Evolutionary conservation across 2,113 vertebrate genomes (phyloP), one percentile per base, ranked within the genome.

Genomic region (Axis porcinus): DNA sequence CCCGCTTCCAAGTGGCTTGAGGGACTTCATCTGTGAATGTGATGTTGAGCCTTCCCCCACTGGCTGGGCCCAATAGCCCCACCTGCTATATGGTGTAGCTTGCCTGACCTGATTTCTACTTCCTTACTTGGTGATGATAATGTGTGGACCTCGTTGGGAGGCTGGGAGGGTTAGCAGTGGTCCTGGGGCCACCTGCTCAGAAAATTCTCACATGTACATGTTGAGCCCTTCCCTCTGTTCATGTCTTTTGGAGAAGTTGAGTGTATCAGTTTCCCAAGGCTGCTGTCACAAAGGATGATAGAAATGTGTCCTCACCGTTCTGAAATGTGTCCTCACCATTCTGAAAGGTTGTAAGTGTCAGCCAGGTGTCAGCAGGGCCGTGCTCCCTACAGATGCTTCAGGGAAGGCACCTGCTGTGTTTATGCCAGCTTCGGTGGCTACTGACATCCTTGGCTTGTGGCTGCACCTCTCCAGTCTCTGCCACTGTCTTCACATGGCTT

Each of bases 81-180:
- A 0, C 54, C 52, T 8, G 27, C 9, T 1, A 21, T 82, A 4
- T 40, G 0, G 1, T 16, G 3, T 7, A 52, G n/a, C 45, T 54
- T 5, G 25, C 55, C 8, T 36, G 3, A 4, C 36, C 62, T 33
- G 91, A 15, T 15, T 47, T 27, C 40, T 17, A 6, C 88, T 14
- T 43, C 4, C 0, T 7, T 19, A 43, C 83, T 52, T 36, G 43
- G 52, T 15, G 74, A 81, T 28, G n/a, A 45, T 14, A 27, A 30
- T 40, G 23, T 17, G 9, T 62, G 36, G 47, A 7, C 52, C 15
- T 6, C 1, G 1, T 30, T 15, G 30, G 40, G 25, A 40, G 21
- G 1, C 7, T 10, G 54, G 36, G 74, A 43, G n/a, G 21, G n/a
- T 33, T 50, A 33, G 58, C 27, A 0, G 12, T 15, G 45, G 30